These are phyloP conservation scores for Papilio aristodemus DNA, from an alignment of 1,140 invertebrate genomes.

Conservation along the genomic window DNA sequence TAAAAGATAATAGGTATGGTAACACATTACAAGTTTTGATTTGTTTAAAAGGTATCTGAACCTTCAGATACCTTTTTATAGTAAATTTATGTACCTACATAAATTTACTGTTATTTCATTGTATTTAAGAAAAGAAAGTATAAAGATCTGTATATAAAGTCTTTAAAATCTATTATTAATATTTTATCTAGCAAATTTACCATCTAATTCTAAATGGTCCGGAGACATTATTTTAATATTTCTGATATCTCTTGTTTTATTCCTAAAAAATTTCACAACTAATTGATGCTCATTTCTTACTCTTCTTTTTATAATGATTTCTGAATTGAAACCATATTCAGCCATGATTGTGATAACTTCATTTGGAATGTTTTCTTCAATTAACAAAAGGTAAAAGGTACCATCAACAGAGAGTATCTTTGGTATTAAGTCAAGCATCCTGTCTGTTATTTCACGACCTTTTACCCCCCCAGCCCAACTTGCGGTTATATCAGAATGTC, in stretches of 20 bases:
- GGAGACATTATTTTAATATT: background rate
- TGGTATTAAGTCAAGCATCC: conserved; percentile 85
- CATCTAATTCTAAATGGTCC: too few relatives aligned
- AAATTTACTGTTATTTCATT: too few relatives aligned
- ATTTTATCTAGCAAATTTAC: too few relatives aligned
- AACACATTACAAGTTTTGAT: too few relatives aligned
- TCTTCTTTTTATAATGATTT: conserved; percentile 85
- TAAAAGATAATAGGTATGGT: too few relatives aligned
- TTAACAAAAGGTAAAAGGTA: conserved; percentile 90
- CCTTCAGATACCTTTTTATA: too few relatives aligned
- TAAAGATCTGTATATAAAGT: too few relatives aligned
- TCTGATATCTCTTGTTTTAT: conserved; percentile 1
- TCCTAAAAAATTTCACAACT: conserved; percentile 82
- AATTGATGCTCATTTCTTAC: conserved; percentile 86
- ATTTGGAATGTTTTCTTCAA: conserved; percentile 92
- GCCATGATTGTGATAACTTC: conserved; percentile 85
- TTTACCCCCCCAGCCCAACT: conserved; percentile 93
- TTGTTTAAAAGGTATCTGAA: too few relatives aligned
- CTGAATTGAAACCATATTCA: conserved; percentile 82
- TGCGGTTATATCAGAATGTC: conserved; percentile 80
- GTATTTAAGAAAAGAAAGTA: too few relatives aligned
- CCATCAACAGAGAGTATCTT: conserved; percentile 86
- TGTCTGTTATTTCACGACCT: conserved; percentile 91
- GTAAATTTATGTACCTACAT: too few relatives aligned
- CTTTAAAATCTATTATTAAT: too few relatives aligned